These are phyloP conservation scores for Cetoscarus ocellatus DNA, from an alignment of 2,797 vertebrate genomes.

Conservation along the genomic window DNA sequence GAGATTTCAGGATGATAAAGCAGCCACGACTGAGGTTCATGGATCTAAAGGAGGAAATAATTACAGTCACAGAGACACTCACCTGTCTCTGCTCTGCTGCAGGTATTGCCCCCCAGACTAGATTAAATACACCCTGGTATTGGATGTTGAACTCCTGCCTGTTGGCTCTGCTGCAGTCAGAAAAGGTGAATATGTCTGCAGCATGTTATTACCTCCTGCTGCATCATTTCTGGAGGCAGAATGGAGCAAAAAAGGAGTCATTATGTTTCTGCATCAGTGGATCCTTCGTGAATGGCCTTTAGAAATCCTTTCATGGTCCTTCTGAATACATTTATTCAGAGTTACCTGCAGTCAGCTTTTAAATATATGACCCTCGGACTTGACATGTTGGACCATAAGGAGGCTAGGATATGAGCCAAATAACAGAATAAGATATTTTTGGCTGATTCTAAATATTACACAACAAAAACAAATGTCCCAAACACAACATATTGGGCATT, in stretches of 20 bases:
- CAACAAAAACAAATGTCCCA: too few species aligned
- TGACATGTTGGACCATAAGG: background rate
- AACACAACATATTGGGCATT: too few species aligned
- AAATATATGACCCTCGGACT: conserved; percentile 5
- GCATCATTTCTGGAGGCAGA: conserved; percentile 44
- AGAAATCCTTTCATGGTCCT: conserved; percentile 27
- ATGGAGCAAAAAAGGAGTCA: conserved; percentile 20
- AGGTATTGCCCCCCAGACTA: conserved; percentile 16
- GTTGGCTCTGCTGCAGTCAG: conserved; percentile 19
- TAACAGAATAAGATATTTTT: too few species aligned
- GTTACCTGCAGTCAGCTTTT: conserved; percentile 13
- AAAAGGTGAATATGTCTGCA: conserved; percentile 45
- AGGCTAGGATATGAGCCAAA: too few species aligned
- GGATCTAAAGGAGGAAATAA: background rate
- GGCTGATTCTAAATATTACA: too few species aligned
- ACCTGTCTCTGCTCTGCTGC: conserved; percentile 3
- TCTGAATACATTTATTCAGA: conserved; percentile 30
- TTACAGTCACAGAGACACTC: background rate
- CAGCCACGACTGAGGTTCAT: background rate
- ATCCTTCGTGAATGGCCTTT: conserved; percentile 37
- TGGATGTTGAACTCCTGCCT: conserved; percentile 27
- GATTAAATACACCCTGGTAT: conserved; percentile 2
- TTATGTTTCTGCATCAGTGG: conserved; percentile 36
- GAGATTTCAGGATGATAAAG: too few species aligned
- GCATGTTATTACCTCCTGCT: conserved; percentile 10